Percentiles rank a stretch among this genome's conserved stretches.
Evolutionary conservation across 2,113 vertebrate genomes (phyloP).

Genomic region (Montifringilla adamsi): DNA sequence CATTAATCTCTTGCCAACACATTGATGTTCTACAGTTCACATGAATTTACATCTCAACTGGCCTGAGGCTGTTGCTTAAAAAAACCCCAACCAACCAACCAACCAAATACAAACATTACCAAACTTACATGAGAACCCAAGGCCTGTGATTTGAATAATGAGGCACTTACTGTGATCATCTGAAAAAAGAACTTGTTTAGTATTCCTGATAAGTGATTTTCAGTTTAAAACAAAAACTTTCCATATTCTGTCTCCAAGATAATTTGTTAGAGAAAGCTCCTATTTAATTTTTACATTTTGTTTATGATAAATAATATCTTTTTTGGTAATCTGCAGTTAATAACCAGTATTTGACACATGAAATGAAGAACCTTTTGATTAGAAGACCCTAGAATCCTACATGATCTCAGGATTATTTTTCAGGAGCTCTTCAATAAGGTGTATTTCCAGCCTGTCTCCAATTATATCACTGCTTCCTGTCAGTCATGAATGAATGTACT

Average conservation of each 20-base stretch:
- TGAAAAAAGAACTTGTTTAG: not conserved
- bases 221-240: not conserved
- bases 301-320: not conserved
- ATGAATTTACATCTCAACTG: slow-evolving; percentile 47
- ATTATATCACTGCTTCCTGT: not conserved
- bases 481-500: not conserved
- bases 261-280: not conserved
- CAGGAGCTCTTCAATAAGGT: not conserved
- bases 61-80: slow-evolving; percentile 39
- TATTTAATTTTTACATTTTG: not conserved
- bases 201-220: not conserved
- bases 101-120: not conserved
- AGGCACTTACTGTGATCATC: not conserved
- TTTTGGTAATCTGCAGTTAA: not conserved
- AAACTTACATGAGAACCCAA: not conserved
- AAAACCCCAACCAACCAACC: not conserved
- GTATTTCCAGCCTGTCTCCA: not conserved
- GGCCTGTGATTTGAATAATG: not conserved
- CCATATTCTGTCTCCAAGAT: not conserved
- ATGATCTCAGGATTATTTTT: not conserved
- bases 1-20: slow-evolving; percentile 31
- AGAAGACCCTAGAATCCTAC: not conserved
- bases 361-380: not conserved
- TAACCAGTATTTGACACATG: not conserved
- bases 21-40: slow-evolving; percentile 40